A percentile compares a stretch with the other conserved stretches of the same genome.
phyloP scores from a whole-genome alignment of 1,140 invertebrate genomes.

The Drosophila santomea region DNA sequence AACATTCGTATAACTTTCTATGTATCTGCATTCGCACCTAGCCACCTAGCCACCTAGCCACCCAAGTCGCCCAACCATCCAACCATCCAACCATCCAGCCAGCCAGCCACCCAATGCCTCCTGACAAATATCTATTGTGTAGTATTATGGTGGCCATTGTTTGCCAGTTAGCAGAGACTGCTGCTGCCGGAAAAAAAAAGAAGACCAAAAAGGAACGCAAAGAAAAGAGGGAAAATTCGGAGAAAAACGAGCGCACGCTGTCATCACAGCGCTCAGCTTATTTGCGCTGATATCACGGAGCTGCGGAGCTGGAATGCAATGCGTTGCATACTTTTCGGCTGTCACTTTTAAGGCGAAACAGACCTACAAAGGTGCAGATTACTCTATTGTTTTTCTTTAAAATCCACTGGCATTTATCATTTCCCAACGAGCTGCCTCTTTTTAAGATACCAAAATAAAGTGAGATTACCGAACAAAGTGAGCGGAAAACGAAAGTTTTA shows the following conservation, averaged over 20 bases:
- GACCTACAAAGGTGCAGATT: neutral
- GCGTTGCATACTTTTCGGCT: slow-evolving; percentile 53
- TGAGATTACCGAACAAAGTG: neutral
- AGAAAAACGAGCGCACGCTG: slow-evolving; percentile 1
- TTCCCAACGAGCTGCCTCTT: no score
- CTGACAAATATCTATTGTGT: slow-evolving; percentile 44
- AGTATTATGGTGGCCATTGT: slow-evolving; percentile 43
- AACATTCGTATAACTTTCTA: slow-evolving; percentile 56
- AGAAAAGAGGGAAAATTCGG: neutral
- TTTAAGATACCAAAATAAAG: no score
- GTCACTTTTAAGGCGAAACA: slow-evolving; percentile 6
- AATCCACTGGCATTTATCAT: no score
- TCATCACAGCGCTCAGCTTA: slow-evolving; percentile 19
- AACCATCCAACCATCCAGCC: no score
- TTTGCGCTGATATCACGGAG: slow-evolving; percentile 26
- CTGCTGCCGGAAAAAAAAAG: neutral
- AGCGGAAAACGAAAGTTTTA: neutral
- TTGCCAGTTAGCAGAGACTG: slow-evolving; percentile 34
- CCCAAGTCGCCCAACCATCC: neutral
- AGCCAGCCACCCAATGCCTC: neutral
- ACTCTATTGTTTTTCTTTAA: no score
- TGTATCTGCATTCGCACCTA: slow-evolving; percentile 42
- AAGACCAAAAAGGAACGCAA: no score
- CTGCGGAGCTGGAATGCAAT: neutral
- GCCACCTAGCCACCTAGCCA: slow-evolving; percentile 15